Evolutionary conservation across 2,113 vertebrate genomes (phyloP).

Genomic region (Trematocara stigmaticum): DNA sequence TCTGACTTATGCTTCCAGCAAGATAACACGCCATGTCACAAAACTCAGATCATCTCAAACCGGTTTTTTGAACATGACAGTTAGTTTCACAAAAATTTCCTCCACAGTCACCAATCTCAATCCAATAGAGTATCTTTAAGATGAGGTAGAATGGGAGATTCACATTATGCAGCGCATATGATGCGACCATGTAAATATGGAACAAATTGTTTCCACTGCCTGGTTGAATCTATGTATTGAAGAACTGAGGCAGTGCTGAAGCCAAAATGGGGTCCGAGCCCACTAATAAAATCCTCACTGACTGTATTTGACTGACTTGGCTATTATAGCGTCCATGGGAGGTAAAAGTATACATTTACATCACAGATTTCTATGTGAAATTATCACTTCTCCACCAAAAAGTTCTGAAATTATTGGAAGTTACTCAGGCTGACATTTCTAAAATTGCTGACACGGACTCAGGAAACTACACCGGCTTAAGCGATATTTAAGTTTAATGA

Average conservation of each 20-base stretch:
- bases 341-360: not conserved
- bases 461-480: not conserved
- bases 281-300: not conserved
- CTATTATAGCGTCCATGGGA: not conserved
- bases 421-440: not conserved
- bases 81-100: not conserved
- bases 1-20: not conserved
- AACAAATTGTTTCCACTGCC: not conserved
- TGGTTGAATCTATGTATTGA: not conserved
- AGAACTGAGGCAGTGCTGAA: not conserved
- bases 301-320: not conserved
- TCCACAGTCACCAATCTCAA: not conserved
- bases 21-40: not conserved
- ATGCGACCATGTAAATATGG: not conserved
- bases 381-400: not conserved
- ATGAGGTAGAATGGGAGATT: not conserved
- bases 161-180: not conserved
- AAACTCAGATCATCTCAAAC: not conserved
- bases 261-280: not conserved
- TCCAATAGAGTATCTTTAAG: not conserved
- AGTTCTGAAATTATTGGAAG: not conserved
- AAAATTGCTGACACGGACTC: not conserved
- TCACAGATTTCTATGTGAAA: not conserved
- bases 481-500: not conserved
- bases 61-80: not conserved